Percentiles rank a stretch among this genome's conserved stretches.
These are phyloP conservation scores for Heliconius hermathena DNA, from an alignment of 1,140 invertebrate species.

Conservation along the genomic window DNA sequence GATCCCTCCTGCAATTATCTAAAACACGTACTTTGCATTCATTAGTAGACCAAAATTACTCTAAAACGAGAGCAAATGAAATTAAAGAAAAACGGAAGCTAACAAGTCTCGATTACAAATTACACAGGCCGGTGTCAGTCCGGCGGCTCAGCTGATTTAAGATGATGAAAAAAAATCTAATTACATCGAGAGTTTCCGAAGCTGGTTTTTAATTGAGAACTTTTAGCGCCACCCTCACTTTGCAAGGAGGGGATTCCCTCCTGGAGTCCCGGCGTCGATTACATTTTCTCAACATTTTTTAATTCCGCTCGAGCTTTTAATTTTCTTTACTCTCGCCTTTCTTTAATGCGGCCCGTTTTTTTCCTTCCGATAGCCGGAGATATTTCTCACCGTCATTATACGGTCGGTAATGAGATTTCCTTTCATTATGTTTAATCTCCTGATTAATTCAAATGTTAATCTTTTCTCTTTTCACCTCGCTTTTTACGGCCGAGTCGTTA, in stretches of 20 bases:
- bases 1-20: background rate
- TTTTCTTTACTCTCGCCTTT: constrained; percentile 76
- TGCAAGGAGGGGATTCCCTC: constrained; percentile 25
- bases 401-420: constrained; percentile 79
- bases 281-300: constrained; percentile 81
- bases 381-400: constrained; percentile 80
- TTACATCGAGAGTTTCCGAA: constrained; percentile 73
- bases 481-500: constrained; percentile 63
- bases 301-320: constrained; percentile 79
- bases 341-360: constrained; percentile 65
- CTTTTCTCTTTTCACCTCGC: constrained; percentile 64
- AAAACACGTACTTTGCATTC: constrained; percentile 25
- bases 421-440: constrained; percentile 82
- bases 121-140: constrained; percentile 73
- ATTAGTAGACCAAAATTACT: constrained; percentile 1
- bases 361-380: constrained; percentile 65
- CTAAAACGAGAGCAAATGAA: constrained; percentile 59
- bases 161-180: constrained; percentile 80
- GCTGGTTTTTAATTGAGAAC: constrained; percentile 78
- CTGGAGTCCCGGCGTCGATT: constrained; percentile 71
- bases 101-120: constrained; percentile 81
- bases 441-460: constrained; percentile 82
- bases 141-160: constrained; percentile 71
- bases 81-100: constrained; percentile 67
- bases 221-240: constrained; percentile 50